Evolutionary conservation across 1,140 invertebrate species (phyloP), one percentile per base, ranked within the genome.

Genomic region (Leptinotarsa lineolata): DNA sequence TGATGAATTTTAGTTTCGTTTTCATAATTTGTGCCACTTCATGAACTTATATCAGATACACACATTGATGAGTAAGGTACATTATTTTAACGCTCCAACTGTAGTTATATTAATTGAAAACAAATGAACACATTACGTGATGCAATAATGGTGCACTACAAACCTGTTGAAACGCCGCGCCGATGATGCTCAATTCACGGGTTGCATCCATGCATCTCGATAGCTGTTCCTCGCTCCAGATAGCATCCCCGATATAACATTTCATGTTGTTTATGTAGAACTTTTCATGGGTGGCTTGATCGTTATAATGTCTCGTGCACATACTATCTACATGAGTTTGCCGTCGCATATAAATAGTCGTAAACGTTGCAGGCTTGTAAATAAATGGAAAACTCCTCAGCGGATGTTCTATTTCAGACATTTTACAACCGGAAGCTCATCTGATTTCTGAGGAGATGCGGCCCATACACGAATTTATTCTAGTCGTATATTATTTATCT

Each of bases 251-350:
- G 48, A 54, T 54, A 54, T 54, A 54, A 54, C 15, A 54, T 54
- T 54, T 54, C 15, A 54, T 18, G 48, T 54, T 54, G 48, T 54
- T 54, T 54, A 54, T 54, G 48, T 54, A 54, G 4, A 54, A 54
- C 48, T 54, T 54, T 54, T 54, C 48, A 54, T 54, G 48, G 48
- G 48, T 18, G 48, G 48, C 48, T 54, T 54, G 48, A 54, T 54
- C 48, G 48, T n/a, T 54, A 54, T 54, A 54, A 54, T 54, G 48
- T 54, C 48, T 54, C 48, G 48, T 2, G 48, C n/a, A 54, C 48
- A 54, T 54, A 54, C 48, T 54, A 54, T 54, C 48, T 54, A 54
- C 48, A 54, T 54, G 48, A 54, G 48, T 54, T 54, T 54, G 48
- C 48, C 48, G 48, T 54, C 48, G 48, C 48, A 18, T 54, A 54